phyloP scores from a whole-genome alignment of 2,113 vertebrate genomes.

The Acanthochromis polyacanthus region DNA sequence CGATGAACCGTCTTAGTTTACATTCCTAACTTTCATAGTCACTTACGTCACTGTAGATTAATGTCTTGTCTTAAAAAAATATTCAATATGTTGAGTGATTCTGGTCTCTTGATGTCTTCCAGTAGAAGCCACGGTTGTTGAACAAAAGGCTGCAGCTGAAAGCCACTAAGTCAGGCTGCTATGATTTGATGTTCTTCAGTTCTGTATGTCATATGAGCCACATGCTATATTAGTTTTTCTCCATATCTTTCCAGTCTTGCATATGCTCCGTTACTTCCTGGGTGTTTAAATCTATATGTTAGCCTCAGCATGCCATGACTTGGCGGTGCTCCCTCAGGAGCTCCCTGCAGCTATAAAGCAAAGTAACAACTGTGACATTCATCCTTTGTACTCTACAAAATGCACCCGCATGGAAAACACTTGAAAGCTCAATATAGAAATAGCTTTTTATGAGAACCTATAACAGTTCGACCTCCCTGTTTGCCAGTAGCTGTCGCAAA shows the following conservation, averaged over 20 bases:
- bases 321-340: background rate
- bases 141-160: constrained; percentile 12
- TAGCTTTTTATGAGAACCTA: constrained; percentile 16
- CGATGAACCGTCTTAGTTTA: too few species aligned
- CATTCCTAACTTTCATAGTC: too few species aligned
- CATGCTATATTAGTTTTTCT: constrained; percentile 24
- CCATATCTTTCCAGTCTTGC: background rate
- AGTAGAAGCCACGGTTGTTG: background rate
- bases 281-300: constrained; percentile 24
- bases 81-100: too few species aligned
- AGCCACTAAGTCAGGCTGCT: background rate
- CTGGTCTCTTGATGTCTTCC: background rate
- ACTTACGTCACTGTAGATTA: too few species aligned
- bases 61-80: too few species aligned
- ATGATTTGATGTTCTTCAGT: background rate
- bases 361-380: constrained; percentile 3
- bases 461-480: constrained; percentile 2
- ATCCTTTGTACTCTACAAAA: background rate
- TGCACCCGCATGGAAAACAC: constrained; percentile 17
- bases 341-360: background rate
- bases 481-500: constrained; percentile 16
- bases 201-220: constrained; percentile 28
- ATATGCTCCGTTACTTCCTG: constrained; percentile 46
- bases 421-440: constrained; percentile 15
- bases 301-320: constrained; percentile 1